phyloP scores from a whole-genome alignment of 2,113 vertebrate species.

The Agapornis roseicollis region DNA sequence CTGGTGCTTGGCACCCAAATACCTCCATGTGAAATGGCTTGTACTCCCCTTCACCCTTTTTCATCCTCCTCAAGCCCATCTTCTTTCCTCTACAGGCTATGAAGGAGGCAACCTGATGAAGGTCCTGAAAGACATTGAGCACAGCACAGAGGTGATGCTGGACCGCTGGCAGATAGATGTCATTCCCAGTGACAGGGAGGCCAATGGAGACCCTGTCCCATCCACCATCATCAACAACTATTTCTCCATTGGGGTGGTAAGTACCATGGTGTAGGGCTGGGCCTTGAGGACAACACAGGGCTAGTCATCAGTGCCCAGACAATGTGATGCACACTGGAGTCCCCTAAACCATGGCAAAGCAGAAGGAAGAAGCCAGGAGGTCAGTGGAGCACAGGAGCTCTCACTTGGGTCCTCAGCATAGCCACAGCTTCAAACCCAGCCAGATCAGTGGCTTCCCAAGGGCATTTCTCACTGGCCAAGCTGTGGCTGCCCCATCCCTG shows the following conservation, averaged over 20 bases:
- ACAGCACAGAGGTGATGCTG: conserved; percentile 81
- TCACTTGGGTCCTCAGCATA: background rate
- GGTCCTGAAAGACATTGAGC: conserved; percentile 79
- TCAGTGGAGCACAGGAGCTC: accelerated
- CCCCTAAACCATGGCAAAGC: accelerated
- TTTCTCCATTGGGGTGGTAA: conserved; percentile 96
- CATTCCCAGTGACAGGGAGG: conserved; percentile 82
- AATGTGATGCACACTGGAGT: accelerated
- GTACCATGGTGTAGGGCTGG: background rate
- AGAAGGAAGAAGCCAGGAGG: background rate
- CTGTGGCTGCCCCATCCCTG: background rate
- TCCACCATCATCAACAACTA: conserved; percentile 97
- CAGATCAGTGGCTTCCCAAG: background rate
- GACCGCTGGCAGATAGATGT: conserved; percentile 94
- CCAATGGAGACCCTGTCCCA: conserved; percentile 88
- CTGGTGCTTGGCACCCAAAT: background rate
- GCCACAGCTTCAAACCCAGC: background rate
- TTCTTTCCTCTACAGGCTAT: conserved; percentile 63
- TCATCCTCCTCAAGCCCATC: accelerated
- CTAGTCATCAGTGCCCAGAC: accelerated
- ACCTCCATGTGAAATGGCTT: accelerated
- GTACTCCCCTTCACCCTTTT: background rate
- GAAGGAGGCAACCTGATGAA: conserved; percentile 81
- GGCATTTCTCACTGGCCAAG: background rate
- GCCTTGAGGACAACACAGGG: background rate